Evolutionary conservation across 2,797 vertebrate genomes (phyloP), one percentile per base, ranked within the genome.

Genomic region (Sebastes nivosus): DNA sequence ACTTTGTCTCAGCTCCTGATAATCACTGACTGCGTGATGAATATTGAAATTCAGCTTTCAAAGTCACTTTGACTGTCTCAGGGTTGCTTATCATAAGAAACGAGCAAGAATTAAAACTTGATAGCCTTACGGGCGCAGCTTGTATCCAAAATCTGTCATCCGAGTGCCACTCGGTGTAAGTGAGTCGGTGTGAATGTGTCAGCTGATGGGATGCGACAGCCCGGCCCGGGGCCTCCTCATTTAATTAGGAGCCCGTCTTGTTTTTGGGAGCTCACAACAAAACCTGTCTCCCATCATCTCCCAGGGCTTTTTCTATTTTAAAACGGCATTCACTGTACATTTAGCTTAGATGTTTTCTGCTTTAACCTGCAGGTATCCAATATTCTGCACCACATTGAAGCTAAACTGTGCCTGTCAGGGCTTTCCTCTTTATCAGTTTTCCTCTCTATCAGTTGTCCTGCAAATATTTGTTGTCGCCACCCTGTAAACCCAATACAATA

Each of bases 201-300:
- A 54, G 82, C 88, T 89, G 87, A 88, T 86, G 54, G 70, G 75
- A 82, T 2, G 22, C 0, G 87, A 93, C 88, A 90, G 79, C 67
- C 27, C 38, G 54, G 75, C 86, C 78, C 50, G 2, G 69, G 86
- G 88, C 86, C 82, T 79, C 86, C 77, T 89, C 68, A 67, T 91
- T 87, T 91, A 88, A 91, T 92, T 89, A 86, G 84, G 67, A 82
- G 54, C 76, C 75, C 1, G 76, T 52, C 67, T 72, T 76, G 67
- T 81, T 91, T 90, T 84, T 8, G 87, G 72, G 36, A 71, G 63
- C 81, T 77, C 69, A 65, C 52, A 70, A 57, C 67, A 70, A 57
- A 89, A 79, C 68, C 76, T 65, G 72, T 72, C 84, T 77, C 38
- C 46, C 42, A 29, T 60, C n/a, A 55, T 85, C 80, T 79, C 63